Base-by-base conservation (phyloP, 2,113 vertebrate species). In the Sus scrofa region DNA sequence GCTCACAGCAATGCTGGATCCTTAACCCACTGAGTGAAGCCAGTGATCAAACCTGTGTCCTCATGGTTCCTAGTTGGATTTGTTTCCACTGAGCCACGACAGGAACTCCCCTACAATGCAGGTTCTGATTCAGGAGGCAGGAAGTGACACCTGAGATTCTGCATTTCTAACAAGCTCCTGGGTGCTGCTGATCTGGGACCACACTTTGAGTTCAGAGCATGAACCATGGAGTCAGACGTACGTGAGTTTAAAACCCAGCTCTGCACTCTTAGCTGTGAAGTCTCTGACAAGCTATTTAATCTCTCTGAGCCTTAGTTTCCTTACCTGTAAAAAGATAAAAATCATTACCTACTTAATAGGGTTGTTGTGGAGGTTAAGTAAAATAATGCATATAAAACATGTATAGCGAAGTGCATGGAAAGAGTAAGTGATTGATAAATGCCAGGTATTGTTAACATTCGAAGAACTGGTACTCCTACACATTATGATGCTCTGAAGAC, bases 321-420 rank as follows among this genome's bases (percentile, higher is more conserved):
- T 87, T 0, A 5, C 27, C 82, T 87, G 71, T 70, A 83, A 81
- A 54, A 90, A 84, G 6, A 93, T 65, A 50, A 83, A 89, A 94
- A 75, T 26, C 20, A 81, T 30, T 96, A 75, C 24, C 4, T 86
- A 67, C 75, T 94, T 97, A n/a, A 91, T 86, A 52, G 2, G 58
- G n/a, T 62, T 91, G 20, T 67, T 83, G 30, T 77, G 78, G 60
- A 94, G 20, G 62, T 34, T 94, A 96, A 70, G 27, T 73, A n/a
- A 96, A 91, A 93, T 70, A 92, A 91, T 92, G 58, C 39, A 79
- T 39, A 81, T 58, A 92, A 96, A 96, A 79, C 63, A 88, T 85
- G 62, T 39, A 56, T 79, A 93, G 56, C 56, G 56, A 18, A 70
- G 12, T 89, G 22, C 78, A 92, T 32, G 63, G 60, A 87, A 56